Percentiles rank a stretch among this genome's conserved stretches.
These are phyloP conservation scores for Semotilus atromaculatus DNA, from an alignment of 2,797 vertebrate species.

Conservation along the genomic window DNA sequence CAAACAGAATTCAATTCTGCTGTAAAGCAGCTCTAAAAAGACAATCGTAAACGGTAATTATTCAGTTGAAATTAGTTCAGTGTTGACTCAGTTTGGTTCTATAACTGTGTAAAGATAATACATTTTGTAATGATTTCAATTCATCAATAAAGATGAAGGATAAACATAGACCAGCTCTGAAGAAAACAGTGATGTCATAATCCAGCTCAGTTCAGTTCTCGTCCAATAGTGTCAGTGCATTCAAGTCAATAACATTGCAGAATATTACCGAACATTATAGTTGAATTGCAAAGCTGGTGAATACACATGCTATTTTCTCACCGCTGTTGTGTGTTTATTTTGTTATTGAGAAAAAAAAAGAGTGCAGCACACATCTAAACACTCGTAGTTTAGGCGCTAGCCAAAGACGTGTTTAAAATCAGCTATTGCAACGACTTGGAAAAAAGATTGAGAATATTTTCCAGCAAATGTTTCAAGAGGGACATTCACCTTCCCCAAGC, in stretches of 20 bases:
- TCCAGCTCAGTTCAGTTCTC: too few species aligned
- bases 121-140: not conserved
- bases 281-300: not conserved
- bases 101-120: not conserved
- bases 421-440: constrained; percentile 9
- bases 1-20: not conserved
- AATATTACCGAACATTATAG: not conserved
- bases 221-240: not conserved
- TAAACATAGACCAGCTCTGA: not conserved
- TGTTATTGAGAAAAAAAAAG: not conserved
- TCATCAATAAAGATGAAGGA: not conserved
- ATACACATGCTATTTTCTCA: not conserved
- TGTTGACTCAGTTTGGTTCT: not conserved
- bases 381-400: not conserved
- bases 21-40: not conserved
- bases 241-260: not conserved
- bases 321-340: not conserved
- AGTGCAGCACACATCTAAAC: not conserved
- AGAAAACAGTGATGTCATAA: not conserved
- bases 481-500: constrained; percentile 33
- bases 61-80: not conserved
- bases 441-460: constrained; percentile 19
- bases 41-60: not conserved
- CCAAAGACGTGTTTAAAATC: constrained; percentile 11
- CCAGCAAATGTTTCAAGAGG: constrained; percentile 24